Base-by-base conservation (phyloP, 2,888 invertebrate species). In the Rhagophthalmus giganteus region DNA sequence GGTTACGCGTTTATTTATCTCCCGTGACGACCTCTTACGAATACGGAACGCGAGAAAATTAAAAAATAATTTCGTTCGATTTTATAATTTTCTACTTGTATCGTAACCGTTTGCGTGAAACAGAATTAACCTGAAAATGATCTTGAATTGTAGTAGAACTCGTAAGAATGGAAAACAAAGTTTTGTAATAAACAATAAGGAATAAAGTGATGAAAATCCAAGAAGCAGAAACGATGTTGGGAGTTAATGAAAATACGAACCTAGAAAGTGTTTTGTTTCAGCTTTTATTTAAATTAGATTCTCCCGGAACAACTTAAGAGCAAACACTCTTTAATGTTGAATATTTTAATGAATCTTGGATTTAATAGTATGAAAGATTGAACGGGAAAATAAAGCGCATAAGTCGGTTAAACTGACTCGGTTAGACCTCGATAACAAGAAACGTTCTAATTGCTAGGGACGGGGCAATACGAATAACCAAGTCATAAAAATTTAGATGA, bases 211-310 rank as follows among this genome's bases (percentile, higher is more conserved):
- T 16, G 40, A 28, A 10, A 40, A 41, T 32, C 24, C 25, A 32
- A 30, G 25, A 20, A 32, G 32, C 31, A 26, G 9, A 31, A 42
- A 33, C 32, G 41, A 33, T 25, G 16, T 32, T 24, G 33, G 31
- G n/a, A 42, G 33, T 42, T 42, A 33, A 42, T 42, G 42, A 42
- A 42, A 42, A 42, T 25, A 26, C 41, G 41, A 41, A 32, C 32
- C 24, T 24, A 32, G 32, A 41, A 24, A 26, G 41, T 32, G 33
- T 41, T 33, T 41, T 42, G 34, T 34, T 42, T 34, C 33, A 13
- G 33, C 42, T 42, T 34, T 33, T 27, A 33, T 42, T 42, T 26
- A 42, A 42, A 42, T 42, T 42, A 33, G 25, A 42, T 42, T 42
- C 25, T 13, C 14, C 32, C 13, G n/a, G 26, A 42, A 42, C 27